Evolutionary conservation across 1,140 invertebrate species (phyloP).

Genomic region (Himalopsyche phryganea): DNA sequence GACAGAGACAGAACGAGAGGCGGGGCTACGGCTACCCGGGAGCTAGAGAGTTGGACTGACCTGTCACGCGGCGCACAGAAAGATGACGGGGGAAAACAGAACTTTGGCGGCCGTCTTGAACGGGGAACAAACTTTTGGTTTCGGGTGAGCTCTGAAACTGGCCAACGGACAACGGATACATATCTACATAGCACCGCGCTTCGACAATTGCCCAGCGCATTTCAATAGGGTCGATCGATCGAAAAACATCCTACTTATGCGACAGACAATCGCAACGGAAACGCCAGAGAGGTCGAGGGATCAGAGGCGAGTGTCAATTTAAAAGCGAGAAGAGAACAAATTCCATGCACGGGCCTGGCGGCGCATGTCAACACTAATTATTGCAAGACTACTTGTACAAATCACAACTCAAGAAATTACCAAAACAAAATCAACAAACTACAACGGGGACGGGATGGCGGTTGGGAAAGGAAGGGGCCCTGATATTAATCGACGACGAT

Average conservation of each 20-base stretch:
- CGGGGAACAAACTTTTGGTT: constrained; percentile 62
- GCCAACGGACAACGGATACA: constrained; percentile 44
- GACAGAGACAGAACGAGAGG: constrained; percentile 21
- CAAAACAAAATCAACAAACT: constrained; percentile 32
- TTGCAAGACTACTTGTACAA: constrained; percentile 28
- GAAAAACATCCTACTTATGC: too few relatives aligned
- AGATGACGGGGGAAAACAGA: constrained; percentile 65
- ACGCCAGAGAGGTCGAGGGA: constrained; percentile 22
- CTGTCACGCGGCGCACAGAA: constrained; percentile 62
- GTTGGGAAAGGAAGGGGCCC: constrained; percentile 4
- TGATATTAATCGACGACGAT: too few relatives aligned
- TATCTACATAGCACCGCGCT: constrained; percentile 45
- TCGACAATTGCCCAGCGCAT: constrained; percentile 36
- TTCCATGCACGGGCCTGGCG: constrained; percentile 27
- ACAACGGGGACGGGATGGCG: constrained; percentile 15
- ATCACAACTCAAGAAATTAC: constrained; percentile 24
- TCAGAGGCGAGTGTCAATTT: constrained; percentile 1
- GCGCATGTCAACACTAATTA: constrained; percentile 22
- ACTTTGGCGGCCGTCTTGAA: constrained; percentile 66
- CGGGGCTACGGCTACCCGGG: constrained; percentile 17
- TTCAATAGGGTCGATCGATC: constrained; percentile 52
- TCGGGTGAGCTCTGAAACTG: constrained; percentile 55
- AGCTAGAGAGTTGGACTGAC: constrained; percentile 30
- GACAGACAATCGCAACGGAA: constrained; percentile 14
- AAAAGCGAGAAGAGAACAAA: constrained; percentile 30